A percentile compares a stretch with the other conserved stretches of the same genome.
Conservation (phyloP, 1,140 invertebrate species). For the Drosophila bocqueti region DNA sequence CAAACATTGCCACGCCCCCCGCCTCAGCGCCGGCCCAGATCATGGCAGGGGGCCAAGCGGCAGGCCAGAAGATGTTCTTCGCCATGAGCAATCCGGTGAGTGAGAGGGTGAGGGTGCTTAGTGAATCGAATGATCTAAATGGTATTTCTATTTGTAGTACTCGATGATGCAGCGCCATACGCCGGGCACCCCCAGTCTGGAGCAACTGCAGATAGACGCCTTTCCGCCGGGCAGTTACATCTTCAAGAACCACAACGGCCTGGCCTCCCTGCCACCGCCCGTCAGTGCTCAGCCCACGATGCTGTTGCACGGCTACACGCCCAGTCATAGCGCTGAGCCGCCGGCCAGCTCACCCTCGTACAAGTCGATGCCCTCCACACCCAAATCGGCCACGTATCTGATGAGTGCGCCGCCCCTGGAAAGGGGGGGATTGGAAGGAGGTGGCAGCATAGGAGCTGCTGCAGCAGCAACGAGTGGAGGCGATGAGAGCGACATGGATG, state of each 20-base stretch:
- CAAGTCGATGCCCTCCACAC: constrained; percentile 79
- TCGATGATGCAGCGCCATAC: constrained; percentile 64
- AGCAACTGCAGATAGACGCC: constrained; percentile 64
- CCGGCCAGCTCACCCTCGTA: constrained; percentile 71
- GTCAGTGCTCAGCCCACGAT: constrained; percentile 65
- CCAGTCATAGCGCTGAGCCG: constrained; percentile 54
- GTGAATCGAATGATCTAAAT: not conserved
- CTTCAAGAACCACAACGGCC: constrained; percentile 75
- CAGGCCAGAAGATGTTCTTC: constrained; percentile 70
- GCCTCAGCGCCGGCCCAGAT: constrained; percentile 72
- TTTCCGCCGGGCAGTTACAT: constrained; percentile 55
- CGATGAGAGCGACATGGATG: constrained; percentile 85
- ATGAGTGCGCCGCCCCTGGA: constrained; percentile 73
- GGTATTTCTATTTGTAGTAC: constrained; percentile 44
- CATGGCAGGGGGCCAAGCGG: constrained; percentile 43
- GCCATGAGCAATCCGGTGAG: constrained; percentile 76
- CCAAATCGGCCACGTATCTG: constrained; percentile 72
- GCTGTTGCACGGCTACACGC: constrained; percentile 70
- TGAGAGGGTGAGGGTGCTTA: not conserved
- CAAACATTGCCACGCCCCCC: constrained; percentile 69
- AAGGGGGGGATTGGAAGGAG: constrained; percentile 24
- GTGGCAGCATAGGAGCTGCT: not conserved
- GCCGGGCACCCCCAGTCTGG: constrained; percentile 49
- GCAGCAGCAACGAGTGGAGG: constrained; percentile 26
- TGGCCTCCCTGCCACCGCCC: constrained; percentile 56